These are phyloP conservation scores for Kradibia gibbosae DNA, from an alignment of 1,140 invertebrate species.

Conservation along the genomic window DNA sequence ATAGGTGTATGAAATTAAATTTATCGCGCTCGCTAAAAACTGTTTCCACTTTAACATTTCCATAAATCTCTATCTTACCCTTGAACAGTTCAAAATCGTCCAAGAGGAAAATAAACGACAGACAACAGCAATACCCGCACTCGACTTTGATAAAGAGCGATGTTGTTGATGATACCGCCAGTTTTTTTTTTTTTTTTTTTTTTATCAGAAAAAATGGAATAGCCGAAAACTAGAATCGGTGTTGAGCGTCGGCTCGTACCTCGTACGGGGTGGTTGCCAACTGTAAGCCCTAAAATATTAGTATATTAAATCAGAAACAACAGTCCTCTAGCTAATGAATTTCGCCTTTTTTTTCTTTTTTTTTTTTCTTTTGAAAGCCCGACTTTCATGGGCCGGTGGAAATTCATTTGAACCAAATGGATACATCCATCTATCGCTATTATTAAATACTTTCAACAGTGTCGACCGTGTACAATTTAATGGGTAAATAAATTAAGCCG, in stretches of 20 bases:
- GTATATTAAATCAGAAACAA: constrained; percentile 8
- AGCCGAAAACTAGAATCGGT: constrained; percentile 20
- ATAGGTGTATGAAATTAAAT: constrained; percentile 6
- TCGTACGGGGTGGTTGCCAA: neutral
- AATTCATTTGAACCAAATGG: neutral
- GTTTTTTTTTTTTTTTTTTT: no score
- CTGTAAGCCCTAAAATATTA: constrained; percentile 11
- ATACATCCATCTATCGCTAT: neutral
- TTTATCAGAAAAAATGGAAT: constrained; percentile 18
- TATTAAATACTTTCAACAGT: no score
- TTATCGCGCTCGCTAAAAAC: constrained; percentile 19
- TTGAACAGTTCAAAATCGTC: constrained; percentile 31
- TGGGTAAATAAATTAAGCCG: no score
- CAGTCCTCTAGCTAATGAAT: neutral
- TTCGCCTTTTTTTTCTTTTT: no score
- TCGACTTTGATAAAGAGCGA: constrained; percentile 37
- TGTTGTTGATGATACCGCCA: constrained; percentile 19
- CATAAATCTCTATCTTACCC: constrained; percentile 40
- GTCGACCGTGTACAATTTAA: no score
- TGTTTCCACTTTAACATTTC: constrained; percentile 26
- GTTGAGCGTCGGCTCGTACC: neutral
- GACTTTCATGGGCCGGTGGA: neutral
- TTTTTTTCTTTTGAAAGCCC: neutral
- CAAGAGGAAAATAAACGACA: constrained; percentile 37
- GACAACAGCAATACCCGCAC: constrained; percentile 21